These are phyloP conservation scores for Pelodiscus sinensis DNA, from an alignment of 2,113 vertebrate genomes.

Conservation along the genomic window DNA sequence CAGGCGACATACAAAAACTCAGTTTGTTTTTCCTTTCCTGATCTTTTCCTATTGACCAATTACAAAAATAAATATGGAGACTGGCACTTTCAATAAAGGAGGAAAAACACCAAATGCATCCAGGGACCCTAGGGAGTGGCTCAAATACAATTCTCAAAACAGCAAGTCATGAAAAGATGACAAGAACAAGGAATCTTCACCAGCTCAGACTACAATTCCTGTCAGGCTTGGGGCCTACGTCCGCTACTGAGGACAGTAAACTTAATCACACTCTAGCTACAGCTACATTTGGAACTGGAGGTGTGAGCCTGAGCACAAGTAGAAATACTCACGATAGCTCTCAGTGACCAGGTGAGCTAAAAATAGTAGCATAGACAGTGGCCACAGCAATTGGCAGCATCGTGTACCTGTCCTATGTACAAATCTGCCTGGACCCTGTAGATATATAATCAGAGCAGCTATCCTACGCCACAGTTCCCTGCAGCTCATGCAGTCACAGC, in stretches of 20 bases:
- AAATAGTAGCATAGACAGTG: not conserved
- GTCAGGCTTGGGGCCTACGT: not conserved
- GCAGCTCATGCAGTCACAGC: not conserved
- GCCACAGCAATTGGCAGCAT: not conserved
- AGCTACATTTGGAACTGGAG: not conserved
- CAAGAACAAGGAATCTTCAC: not conserved
- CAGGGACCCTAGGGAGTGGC: not conserved
- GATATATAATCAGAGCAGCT: not conserved
- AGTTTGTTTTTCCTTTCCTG: not conserved
- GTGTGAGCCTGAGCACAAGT: not conserved
- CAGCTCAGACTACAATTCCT: not conserved
- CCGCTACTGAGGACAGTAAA: not conserved
- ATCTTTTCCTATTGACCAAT: rapidly evolving
- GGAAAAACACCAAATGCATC: not conserved
- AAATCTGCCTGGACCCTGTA: not conserved
- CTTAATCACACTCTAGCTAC: not conserved
- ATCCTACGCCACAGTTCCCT: not conserved
- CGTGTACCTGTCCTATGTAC: not conserved
- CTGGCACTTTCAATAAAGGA: not conserved
- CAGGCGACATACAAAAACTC: not conserved
- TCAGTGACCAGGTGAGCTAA: not conserved
- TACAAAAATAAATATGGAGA: not conserved
- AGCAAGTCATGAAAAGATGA: not conserved
- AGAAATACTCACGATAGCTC: not conserved
- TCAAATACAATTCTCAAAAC: not conserved